Percentiles rank a stretch among this genome's conserved stretches.
Evolutionary conservation across 2,113 vertebrate genomes (phyloP).

Genomic region (Catharus minimus): DNA sequence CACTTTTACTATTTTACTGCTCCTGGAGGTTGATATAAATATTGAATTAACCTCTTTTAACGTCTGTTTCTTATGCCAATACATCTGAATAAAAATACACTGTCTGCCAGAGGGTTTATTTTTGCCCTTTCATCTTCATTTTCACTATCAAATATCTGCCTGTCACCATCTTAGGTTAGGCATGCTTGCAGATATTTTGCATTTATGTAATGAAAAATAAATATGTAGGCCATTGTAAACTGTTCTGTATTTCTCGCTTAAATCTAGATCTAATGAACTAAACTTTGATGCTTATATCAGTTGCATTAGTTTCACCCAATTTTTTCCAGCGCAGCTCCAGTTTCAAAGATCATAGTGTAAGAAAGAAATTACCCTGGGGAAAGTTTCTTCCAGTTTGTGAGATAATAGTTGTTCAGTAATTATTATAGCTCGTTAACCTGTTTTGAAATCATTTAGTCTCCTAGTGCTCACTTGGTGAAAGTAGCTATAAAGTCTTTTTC

Average conservation of each 20-base stretch:
- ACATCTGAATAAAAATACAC: not conserved
- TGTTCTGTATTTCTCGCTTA: not conserved
- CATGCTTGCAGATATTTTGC: not conserved
- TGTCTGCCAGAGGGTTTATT: not conserved
- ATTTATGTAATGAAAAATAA: not conserved
- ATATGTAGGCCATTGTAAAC: not conserved
- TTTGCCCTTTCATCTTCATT: not conserved
- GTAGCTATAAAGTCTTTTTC: not conserved
- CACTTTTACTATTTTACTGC: not conserved
- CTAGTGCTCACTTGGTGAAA: conserved; percentile 1
- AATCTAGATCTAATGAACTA: not conserved
- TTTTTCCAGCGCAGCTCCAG: not conserved
- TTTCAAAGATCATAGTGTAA: not conserved
- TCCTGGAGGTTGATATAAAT: not conserved
- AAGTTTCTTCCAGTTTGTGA: not conserved
- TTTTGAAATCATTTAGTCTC: conserved; percentile 21
- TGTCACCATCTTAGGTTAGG: not conserved
- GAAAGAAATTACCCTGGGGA: not conserved
- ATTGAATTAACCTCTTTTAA: conserved; percentile 14
- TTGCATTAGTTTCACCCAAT: not conserved
- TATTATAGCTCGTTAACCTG: not conserved
- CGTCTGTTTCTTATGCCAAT: not conserved
- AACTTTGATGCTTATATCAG: not conserved
- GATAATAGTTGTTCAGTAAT: not conserved
- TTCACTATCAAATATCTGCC: not conserved